These are phyloP conservation scores for Otus scops DNA, from an alignment of 2,797 vertebrate species.

Conservation along the genomic window DNA sequence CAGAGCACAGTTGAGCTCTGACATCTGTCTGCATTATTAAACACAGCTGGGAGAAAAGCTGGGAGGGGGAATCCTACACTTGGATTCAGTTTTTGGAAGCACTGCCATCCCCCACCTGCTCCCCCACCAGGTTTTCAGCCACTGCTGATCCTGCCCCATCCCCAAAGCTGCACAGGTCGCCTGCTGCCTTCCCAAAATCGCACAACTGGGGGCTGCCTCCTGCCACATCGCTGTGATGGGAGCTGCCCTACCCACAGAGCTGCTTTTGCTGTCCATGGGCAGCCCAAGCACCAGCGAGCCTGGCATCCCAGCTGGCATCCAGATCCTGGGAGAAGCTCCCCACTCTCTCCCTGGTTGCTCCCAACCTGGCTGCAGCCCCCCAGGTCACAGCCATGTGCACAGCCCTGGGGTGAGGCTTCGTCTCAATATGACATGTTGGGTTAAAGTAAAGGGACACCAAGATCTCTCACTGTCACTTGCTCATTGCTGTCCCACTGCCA, in stretches of 20 bases:
- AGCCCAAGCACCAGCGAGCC: not conserved
- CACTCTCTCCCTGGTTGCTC: rapidly evolving
- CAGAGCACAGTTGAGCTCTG: not conserved
- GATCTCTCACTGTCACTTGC: not conserved
- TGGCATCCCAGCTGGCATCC: not conserved
- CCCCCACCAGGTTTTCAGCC: not conserved
- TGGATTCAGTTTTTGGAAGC: not conserved
- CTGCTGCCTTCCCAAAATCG: not conserved
- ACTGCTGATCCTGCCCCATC: not conserved
- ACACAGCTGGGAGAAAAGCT: not conserved
- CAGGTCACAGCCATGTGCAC: rapidly evolving
- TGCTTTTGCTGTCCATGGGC: no score
- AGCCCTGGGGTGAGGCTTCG: not conserved
- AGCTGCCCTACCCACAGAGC: not conserved
- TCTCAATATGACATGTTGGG: rapidly evolving
- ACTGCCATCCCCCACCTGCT: not conserved
- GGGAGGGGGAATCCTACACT: not conserved
- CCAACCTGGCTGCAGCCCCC: no score
- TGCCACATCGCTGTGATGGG: no score
- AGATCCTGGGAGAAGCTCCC: not conserved
- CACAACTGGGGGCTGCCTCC: no score
- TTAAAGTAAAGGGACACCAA: not conserved
- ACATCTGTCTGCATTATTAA: not conserved
- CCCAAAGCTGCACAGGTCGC: not conserved
- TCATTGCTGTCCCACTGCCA: no score